These are phyloP conservation scores for Apodemia mormo DNA, from an alignment of 2,888 invertebrate species.

Conservation along the genomic window DNA sequence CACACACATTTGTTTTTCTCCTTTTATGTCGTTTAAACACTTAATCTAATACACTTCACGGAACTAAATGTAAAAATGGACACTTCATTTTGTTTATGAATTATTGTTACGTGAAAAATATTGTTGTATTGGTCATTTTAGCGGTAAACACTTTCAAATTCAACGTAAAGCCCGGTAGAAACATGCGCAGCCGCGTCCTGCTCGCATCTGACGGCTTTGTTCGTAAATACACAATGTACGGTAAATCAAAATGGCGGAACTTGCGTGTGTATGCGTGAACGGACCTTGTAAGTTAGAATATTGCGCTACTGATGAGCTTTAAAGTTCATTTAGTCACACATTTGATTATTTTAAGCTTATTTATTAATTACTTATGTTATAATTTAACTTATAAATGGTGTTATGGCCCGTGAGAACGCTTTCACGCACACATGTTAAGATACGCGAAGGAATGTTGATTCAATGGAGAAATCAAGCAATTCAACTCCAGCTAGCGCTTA, in stretches of 20 bases:
- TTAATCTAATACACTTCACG: constrained; percentile 74
- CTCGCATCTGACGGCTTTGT: constrained; percentile 81
- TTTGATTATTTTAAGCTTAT: constrained; percentile 34
- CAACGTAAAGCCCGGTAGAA: constrained; percentile 67
- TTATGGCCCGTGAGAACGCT: constrained; percentile 65
- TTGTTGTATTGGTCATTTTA: constrained; percentile 52
- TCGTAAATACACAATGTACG: constrained; percentile 79
- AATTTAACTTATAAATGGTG: constrained; percentile 40
- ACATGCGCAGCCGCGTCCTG: constrained; percentile 80
- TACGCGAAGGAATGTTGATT: constrained; percentile 81
- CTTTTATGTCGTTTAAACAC: constrained; percentile 72
- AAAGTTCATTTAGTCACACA: constrained; percentile 34
- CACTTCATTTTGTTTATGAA: constrained; percentile 81
- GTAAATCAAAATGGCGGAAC: constrained; percentile 81
- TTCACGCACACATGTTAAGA: constrained; percentile 65
- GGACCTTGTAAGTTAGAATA: constrained; percentile 55
- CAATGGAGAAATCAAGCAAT: constrained; percentile 80
- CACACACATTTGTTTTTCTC: constrained; percentile 81
- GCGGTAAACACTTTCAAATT: constrained; percentile 56
- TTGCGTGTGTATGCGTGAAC: constrained; percentile 66
- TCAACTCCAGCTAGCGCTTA: constrained; percentile 60
- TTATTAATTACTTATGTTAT: constrained; percentile 56
- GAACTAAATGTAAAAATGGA: constrained; percentile 77
- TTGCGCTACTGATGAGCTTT: constrained; percentile 40
- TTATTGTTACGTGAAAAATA: constrained; percentile 56